phyloP scores from a whole-genome alignment of 1,140 invertebrate genomes.

The Drosophila triauraria region DNA sequence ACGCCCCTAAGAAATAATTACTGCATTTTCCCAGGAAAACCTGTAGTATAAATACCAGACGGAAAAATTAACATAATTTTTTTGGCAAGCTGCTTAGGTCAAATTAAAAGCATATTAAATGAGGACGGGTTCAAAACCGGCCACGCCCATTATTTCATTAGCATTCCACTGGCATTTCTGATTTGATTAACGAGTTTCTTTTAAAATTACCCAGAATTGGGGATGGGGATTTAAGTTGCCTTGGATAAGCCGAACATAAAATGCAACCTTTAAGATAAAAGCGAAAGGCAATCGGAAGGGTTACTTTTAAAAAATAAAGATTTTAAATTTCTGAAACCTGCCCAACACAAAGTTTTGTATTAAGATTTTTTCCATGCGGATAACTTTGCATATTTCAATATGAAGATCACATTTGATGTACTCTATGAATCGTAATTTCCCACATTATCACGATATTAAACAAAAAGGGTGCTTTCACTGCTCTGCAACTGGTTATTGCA shows the following conservation, averaged over 20 bases:
- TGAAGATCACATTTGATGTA: too few species aligned
- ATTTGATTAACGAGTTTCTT: conserved; percentile 41
- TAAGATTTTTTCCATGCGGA: too few species aligned
- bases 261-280: background rate
- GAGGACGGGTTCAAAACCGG: background rate
- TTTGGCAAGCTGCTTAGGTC: conserved; percentile 57
- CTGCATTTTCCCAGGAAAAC: conserved; percentile 20
- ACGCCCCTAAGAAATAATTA: conserved; percentile 50
- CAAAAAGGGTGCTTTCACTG: conserved; percentile 2
- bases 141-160: conserved; percentile 40
- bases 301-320: background rate
- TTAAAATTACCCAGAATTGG: conserved; percentile 6
- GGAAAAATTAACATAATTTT: conserved; percentile 48
- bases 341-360: background rate
- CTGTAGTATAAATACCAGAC: conserved; percentile 8
- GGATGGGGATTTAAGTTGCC: background rate
- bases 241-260: conserved; percentile 4
- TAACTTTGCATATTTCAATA: too few species aligned
- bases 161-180: conserved; percentile 27
- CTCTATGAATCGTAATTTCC: background rate
- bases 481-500: background rate
- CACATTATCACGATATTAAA: conserved; percentile 12
- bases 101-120: conserved; percentile 48
- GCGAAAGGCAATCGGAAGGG: background rate
- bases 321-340: too few species aligned